Base-by-base conservation (phyloP, 2,113 vertebrate genomes). In the Sclerurus mexicanus region DNA sequence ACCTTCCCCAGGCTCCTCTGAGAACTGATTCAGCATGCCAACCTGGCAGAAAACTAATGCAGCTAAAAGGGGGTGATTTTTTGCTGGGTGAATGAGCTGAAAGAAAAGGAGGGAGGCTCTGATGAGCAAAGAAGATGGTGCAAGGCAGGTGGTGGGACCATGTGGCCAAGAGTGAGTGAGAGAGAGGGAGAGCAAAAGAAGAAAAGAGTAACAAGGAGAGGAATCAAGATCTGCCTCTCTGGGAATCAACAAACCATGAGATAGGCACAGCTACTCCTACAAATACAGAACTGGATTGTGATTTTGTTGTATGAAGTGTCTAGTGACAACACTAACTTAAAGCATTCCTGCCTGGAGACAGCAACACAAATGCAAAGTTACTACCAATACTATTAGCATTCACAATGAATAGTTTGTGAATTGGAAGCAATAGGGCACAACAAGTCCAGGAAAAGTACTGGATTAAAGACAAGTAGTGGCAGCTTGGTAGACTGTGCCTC, bases 101-200 rank as follows among this genome's bases (percentile, higher is more conserved):
- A 92, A 93, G 92, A 95, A 94, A 93, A 72, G 85, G 56, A 86
- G 59, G 83, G 75, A 74, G 37, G 85, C 71, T 83, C 79, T 69
- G 55, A 73, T 83, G 67, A 80, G 59, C 63, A 77, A 67, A 84
- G 63, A 75, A 86, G 72, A 71, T 47, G 46, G 46, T 59, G 46
- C 20, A 50, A 69, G 75, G 68, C 92, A 94, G 90, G 85, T 94
- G 83, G 79, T 63, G 63, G 58, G 37, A 93, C 67, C 71, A 76
- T 83, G 90, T 85, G 82, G 75, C 58, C 3, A 7, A 46, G 40
- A 79, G 5, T 37, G 6, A 37, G 35, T 63, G n/a, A 50, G 3
- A 72, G n/a, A 49, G 42, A 44, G 20, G 24, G 53, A 21, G 30
- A 59, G 7, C 8, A 21, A 12, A 27, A 76, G 59, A 80, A 85